Conservation (phyloP, 2,113 vertebrate species). For the Stomatorhinus ivindoensis region DNA sequence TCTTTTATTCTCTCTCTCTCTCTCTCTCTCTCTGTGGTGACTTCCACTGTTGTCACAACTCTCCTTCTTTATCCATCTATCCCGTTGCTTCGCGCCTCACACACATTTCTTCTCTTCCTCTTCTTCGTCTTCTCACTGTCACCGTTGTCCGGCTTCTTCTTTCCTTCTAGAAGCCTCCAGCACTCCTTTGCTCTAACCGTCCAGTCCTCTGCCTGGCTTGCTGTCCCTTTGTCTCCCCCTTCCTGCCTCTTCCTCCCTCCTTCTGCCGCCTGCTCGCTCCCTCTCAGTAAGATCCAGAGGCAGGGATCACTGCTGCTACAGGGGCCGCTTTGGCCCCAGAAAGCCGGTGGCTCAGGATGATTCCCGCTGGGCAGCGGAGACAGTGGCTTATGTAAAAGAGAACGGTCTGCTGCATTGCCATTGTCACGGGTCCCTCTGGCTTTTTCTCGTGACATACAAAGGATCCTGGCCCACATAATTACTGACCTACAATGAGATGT, state of each 20-base stretch:
- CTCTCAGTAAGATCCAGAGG: slow-evolving; percentile 16
- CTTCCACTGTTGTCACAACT: slow-evolving; percentile 17
- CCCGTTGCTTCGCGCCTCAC: slow-evolving; percentile 17
- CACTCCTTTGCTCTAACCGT: not conserved
- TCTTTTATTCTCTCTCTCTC: not conserved
- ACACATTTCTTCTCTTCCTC: not conserved
- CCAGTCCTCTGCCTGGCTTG: not conserved
- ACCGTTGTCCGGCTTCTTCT: not conserved
- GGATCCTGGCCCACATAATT: not conserved
- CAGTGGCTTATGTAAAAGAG: slow-evolving; percentile 22
- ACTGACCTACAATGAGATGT: slow-evolving; percentile 10
- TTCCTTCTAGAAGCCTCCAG: not conserved
- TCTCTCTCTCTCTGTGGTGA: not conserved
- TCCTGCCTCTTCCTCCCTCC: not conserved
- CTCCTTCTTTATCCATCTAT: slow-evolving; percentile 36
- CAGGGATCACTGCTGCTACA: slow-evolving; percentile 23
- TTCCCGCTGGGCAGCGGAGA: slow-evolving; percentile 14
- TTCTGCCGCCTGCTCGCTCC: not conserved
- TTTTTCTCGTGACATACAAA: slow-evolving; percentile 14
- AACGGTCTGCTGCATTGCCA: slow-evolving; percentile 12
- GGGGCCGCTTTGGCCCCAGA: slow-evolving; percentile 2
- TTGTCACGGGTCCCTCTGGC: not conserved
- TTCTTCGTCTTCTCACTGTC: not conserved
- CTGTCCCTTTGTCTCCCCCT: not conserved
- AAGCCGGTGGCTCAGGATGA: slow-evolving; percentile 14